Evolutionary conservation across 2,113 vertebrate species (phyloP), one percentile per base, ranked within the genome.

Genomic region (Ammospiza nelsoni): DNA sequence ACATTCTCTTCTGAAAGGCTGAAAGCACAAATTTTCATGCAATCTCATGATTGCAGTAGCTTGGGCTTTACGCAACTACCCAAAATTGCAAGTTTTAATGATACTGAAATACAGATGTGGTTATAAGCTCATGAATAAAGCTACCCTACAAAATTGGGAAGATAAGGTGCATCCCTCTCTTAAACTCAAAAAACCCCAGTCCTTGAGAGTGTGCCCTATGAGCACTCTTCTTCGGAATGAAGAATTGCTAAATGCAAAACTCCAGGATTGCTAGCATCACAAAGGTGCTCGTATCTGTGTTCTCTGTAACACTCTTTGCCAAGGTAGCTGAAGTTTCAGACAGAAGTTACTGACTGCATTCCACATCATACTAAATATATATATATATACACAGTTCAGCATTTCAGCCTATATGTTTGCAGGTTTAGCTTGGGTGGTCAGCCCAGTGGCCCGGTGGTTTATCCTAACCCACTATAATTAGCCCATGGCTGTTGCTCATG

Each of bases 401-500:
- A 90, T 96, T 96, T 94, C 72, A 81, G 51, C 28, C 68, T 90
- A 6, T 90, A 61, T 72, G 12, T 94, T 94, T 89, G 88, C 72
- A 86, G 90, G 62, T 78, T 82, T 63, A 57, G 66, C 51, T 49
- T 49, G 57, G 55, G 52, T 3, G 21, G 84, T 52, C 41, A 86
- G 67, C 59, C 72, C 85, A 80, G 48, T 5, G 13, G 57, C 48
- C 74, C 1, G 0, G 27, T 77, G 87, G 85, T 94, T 96, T 95
- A 93, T 68, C 69, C 87, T 80, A 88, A 52, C 31, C 76, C 94
- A 37, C 90, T 86, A 88, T 90, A 96, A 94, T 96, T 95, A 97
- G 88, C 61, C 79, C 37, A 12, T 52, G 61, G 82, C 63, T 67
- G 19, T 41, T 88, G 82, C 92, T 92, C 39, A 52, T 7, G 67